A percentile compares a stretch with the other conserved stretches of the same genome.
Conservation (phyloP, 2,888 invertebrate genomes). For the Pyrocoelia pectoralis region DNA sequence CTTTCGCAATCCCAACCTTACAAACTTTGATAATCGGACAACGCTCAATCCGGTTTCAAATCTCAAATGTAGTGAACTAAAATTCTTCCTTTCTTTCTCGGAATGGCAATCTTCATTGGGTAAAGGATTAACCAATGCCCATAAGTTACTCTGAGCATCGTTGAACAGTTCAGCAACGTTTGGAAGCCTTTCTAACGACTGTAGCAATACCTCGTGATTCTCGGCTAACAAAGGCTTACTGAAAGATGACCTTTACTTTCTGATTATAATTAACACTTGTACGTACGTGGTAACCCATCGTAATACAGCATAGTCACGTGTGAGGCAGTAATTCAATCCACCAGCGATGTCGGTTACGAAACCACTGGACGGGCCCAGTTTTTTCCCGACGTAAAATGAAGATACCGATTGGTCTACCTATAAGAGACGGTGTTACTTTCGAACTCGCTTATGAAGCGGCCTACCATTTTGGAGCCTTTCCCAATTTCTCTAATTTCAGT, state of each 20-base stretch:
- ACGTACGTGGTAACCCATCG: slow-evolving; percentile 55
- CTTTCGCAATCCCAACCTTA: neutral
- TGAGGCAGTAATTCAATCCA: slow-evolving; percentile 60
- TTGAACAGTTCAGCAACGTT: slow-evolving; percentile 52
- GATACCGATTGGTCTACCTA: slow-evolving; percentile 18
- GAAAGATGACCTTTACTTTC: slow-evolving; percentile 21
- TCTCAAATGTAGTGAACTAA: neutral
- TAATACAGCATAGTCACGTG: slow-evolving; percentile 59
- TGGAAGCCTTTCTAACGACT: slow-evolving; percentile 52
- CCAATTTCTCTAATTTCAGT: slow-evolving; percentile 30
- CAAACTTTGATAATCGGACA: slow-evolving; percentile 3
- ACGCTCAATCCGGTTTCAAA: neutral
- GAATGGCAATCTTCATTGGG: slow-evolving; percentile 42
- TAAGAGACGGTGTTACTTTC: neutral
- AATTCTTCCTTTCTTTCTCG: neutral
- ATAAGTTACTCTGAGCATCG: slow-evolving; percentile 50
- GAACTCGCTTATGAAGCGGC: neutral
- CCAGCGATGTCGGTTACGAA: slow-evolving; percentile 57
- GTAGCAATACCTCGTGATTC: slow-evolving; percentile 51
- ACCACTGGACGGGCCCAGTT: slow-evolving; percentile 59
- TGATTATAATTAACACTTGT: too few relatives aligned
- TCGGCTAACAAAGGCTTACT: slow-evolving; percentile 53
- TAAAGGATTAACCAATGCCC: slow-evolving; percentile 52
- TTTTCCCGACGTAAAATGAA: slow-evolving; percentile 55
- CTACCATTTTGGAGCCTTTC: neutral